A percentile compares a stretch with the other conserved stretches of the same genome.
phyloP scores from a whole-genome alignment of 2,797 vertebrate genomes.

The Gila robusta region DNA sequence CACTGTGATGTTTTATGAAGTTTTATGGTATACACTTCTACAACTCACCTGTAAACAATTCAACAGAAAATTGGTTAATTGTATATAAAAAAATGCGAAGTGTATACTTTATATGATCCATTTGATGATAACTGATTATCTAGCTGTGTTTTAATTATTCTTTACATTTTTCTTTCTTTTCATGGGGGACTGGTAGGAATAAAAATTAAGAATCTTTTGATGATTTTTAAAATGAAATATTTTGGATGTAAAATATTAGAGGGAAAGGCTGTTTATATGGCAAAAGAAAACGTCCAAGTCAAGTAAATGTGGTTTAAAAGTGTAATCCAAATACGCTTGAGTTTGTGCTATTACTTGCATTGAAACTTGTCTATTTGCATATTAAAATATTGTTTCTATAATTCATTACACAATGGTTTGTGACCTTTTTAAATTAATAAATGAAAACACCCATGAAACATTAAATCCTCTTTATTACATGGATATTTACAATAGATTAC shows the following conservation, averaged over 20 bases:
- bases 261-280: not conserved
- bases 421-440: not conserved
- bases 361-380: not conserved
- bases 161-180: not conserved
- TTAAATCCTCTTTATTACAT: not conserved
- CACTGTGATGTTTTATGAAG: not conserved
- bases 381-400: not conserved
- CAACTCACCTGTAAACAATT: not conserved
- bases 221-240: not conserved
- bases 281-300: not conserved
- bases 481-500: not conserved
- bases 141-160: not conserved
- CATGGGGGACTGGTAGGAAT: not conserved
- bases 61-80: not conserved
- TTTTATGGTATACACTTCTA: not conserved
- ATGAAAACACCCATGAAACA: not conserved
- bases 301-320: not conserved
- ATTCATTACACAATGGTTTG: slow-evolving; percentile 3
- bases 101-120: not conserved
- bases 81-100: not conserved
- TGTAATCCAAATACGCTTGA: not conserved
- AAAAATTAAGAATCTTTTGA: not conserved
- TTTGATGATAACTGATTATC: not conserved
- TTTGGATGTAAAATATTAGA: not conserved
- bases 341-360: not conserved